A percentile compares a stretch with the other conserved stretches of the same genome.
These are phyloP conservation scores for Smithornis capensis DNA, from an alignment of 2,113 vertebrate species.

Conservation along the genomic window DNA sequence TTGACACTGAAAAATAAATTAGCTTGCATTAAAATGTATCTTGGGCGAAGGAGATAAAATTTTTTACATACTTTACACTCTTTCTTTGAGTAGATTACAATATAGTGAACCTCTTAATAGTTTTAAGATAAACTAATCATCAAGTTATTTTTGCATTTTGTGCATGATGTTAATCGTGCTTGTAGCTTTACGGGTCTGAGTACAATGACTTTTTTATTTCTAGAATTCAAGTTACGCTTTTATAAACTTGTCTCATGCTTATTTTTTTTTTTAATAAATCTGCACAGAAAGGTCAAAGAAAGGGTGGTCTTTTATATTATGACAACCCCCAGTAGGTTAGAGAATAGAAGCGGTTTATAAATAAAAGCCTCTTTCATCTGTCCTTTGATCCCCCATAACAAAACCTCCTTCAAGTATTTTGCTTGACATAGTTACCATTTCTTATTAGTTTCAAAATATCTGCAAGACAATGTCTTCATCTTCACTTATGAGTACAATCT, in stretches of 20 bases:
- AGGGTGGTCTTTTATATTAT: conserved; percentile 31
- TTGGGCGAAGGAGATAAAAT: background rate
- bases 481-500: background rate
- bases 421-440: background rate
- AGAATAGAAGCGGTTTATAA: conserved; percentile 55
- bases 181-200: background rate
- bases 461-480: background rate
- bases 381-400: conserved; percentile 26
- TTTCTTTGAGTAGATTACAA: conserved; percentile 3
- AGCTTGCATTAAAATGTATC: background rate
- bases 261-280: conserved; percentile 37
- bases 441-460: conserved; percentile 38
- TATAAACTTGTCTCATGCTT: conserved; percentile 24
- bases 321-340: conserved; percentile 20
- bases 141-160: conserved; percentile 35
- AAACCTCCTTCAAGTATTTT: conserved; percentile 19
- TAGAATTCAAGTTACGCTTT: conserved; percentile 34
- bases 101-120: background rate
- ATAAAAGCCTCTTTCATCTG: conserved; percentile 52
- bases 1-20: background rate
- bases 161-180: background rate
- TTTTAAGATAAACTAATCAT: conserved; percentile 28
- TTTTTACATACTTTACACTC: background rate
- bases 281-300: conserved; percentile 40
- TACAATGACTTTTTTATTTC: conserved; percentile 48